Evolutionary conservation across 2,797 vertebrate species (phyloP), one percentile per base, ranked within the genome.

Genomic region (Cuculus canorus): DNA sequence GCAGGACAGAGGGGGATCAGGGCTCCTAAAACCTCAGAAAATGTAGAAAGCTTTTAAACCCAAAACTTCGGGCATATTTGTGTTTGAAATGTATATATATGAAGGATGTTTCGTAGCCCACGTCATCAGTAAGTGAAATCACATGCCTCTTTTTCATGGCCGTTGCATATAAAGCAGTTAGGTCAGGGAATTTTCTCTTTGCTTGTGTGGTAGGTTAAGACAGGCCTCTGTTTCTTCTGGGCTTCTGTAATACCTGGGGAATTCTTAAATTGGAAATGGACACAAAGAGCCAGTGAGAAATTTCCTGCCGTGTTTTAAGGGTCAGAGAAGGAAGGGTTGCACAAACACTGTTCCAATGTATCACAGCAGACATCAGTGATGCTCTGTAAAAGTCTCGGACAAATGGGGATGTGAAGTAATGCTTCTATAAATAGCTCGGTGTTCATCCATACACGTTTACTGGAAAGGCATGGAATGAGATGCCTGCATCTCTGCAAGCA

Each of bases 381-480:
- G 91, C 64, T 94, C 80, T 70, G 39, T 78, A 79, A 59, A 84
- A 84, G 73, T 73, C 73, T 93, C 60, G 50, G 84, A 60, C 81
- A 92, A 95, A 93, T 80, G 64, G 88, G 45, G 47, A 89, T 17
- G 11, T 96, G 94, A 95, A 95, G 91, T 96, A 93, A 93, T 93
- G 82, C 73, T 68, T 90, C 95, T 95, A 96, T 79, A 88, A 97
- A 96, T 97, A 95, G 21, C 82, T 60, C 41, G 56, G 53, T 93
- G 70, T 86, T 96, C 93, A 83, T 95, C 93, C 18, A 3, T 91
- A 79, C 88, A 92, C 87, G 81, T 92, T 85, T 86, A 91, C 82
- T 93, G 82, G 59, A 95, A 88, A 82, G 79, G 82, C 86, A 73
- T 86, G 95, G 92, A 95, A 93, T 82, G 92, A 93, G 91, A 82